These are phyloP conservation scores for Macrostomum lignano DNA, from an alignment of 1,140 invertebrate species.

Conservation along the genomic window DNA sequence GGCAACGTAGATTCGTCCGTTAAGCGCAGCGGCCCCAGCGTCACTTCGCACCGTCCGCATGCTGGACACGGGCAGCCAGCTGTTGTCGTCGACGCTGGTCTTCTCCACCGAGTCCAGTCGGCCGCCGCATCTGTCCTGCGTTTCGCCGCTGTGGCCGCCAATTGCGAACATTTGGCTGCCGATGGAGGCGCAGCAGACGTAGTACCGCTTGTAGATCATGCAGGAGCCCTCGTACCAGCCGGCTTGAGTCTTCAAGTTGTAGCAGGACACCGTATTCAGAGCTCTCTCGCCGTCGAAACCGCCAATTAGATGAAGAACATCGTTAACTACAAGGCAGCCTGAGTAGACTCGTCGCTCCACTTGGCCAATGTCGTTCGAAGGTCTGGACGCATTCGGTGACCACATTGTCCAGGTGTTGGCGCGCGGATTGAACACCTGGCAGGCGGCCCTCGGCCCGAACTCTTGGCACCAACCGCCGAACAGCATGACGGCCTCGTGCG, in stretches of 20 bases:
- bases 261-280: background rate
- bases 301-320: constrained; percentile 39
- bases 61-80: constrained; percentile 11
- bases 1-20: constrained; percentile 12
- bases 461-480: constrained; percentile 10
- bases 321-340: constrained; percentile 37
- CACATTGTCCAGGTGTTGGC: constrained; percentile 5
- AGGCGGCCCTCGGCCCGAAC: constrained; percentile 7
- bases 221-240: constrained; percentile 9
- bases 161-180: constrained; percentile 12
- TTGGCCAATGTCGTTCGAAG: background rate
- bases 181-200: constrained; percentile 10
- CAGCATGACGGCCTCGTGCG: constrained; percentile 4
- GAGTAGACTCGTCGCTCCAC: constrained; percentile 35
- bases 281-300: constrained; percentile 33
- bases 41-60: constrained; percentile 12
- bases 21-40: constrained; percentile 10
- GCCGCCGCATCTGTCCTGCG: constrained; percentile 2
- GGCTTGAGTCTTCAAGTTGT: too few species aligned
- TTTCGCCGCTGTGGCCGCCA: constrained; percentile 11
- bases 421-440: constrained; percentile 3
- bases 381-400: background rate
- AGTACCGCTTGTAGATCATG: constrained; percentile 12
- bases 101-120: constrained; percentile 11
- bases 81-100: constrained; percentile 10